A percentile compares a stretch with the other conserved stretches of the same genome.
These are phyloP conservation scores for Microcebus ravelobensis DNA, from an alignment of 2,113 vertebrate genomes.

Conservation along the genomic window DNA sequence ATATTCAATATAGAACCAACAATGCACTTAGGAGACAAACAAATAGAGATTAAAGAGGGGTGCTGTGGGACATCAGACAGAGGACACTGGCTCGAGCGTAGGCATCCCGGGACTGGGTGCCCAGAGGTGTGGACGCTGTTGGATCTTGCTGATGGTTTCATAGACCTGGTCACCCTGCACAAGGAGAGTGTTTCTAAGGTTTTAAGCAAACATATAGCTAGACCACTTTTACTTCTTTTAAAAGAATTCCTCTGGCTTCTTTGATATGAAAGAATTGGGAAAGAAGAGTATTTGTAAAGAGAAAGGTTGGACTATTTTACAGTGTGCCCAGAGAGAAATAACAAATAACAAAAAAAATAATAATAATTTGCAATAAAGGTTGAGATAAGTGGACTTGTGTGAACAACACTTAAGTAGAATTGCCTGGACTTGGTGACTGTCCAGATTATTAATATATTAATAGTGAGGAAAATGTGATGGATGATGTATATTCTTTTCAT, in stretches of 20 bases:
- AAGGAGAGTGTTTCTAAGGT: fast-evolving
- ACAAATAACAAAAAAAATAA: not conserved
- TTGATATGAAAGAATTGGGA: not conserved
- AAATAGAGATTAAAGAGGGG: not conserved
- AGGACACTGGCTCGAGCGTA: not conserved
- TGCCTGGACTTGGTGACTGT: fast-evolving
- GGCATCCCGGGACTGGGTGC: fast-evolving
- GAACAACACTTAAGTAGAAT: fast-evolving
- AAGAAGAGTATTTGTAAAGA: not conserved
- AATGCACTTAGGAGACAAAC: not conserved
- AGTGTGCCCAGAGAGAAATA: not conserved
- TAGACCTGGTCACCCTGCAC: fast-evolving
- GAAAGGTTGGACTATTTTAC: fast-evolving
- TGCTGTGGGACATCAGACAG: fast-evolving
- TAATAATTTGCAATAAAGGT: not conserved
- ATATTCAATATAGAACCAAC: not conserved
- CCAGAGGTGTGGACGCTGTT: no score
- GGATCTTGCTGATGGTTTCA: fast-evolving
- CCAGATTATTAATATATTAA: no score
- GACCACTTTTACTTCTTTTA: not conserved
- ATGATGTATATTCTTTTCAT: not conserved
- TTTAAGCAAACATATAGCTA: not conserved
- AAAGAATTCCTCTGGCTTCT: not conserved
- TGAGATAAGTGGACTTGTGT: not conserved
- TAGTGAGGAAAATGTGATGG: not conserved